Evolutionary conservation across 2,888 invertebrate species (phyloP), one percentile per base, ranked within the genome.

Genomic region (Drosophila parthenogenetica): DNA sequence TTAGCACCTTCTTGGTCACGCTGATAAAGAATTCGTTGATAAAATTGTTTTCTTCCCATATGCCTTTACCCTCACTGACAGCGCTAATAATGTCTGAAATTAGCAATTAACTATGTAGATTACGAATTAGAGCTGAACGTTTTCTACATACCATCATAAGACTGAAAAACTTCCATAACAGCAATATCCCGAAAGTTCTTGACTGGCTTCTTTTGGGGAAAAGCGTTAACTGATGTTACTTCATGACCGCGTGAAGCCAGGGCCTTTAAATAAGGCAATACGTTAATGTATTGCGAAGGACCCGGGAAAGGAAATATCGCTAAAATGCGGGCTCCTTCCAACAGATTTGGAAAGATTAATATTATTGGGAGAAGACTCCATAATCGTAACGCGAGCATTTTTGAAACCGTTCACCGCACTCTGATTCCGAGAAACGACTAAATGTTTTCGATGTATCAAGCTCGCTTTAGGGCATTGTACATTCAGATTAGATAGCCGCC

Each of bases 221-320:
- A 91, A 0, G 90, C 89, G 25, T 89, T 89, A 2, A 91, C 80
- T 0, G 91, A 89, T 3, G 90, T 92, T 0, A 93, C 81, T 13
- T 92, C 80, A 66, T 93, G 93, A 0, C 93, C 93, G 1, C 89
- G 79, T 1, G 81, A 73, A 0, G 91, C 91, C 2, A 93, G 77
- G 2, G 72, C 88, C 40, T 89, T 90, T 37, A 92, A 70, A 46
- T 91, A 75, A 0, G 91, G 74, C 43, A 83, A 43, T 1, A 80
- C 91, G 49, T 91, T 81, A 3, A 91, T 89, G 59, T 91, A 92
- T 32, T 90, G 91, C 14, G 90, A 90, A 4, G 90, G 90, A 2
- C 89, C 90, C 3, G 90, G 79, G 68, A 65, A 89, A 0, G 89
- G 88, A 64, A 90, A 90, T 37, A 89, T 32, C 0, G 87, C 88